Percentiles rank a stretch among this genome's conserved stretches.
phyloP scores from a whole-genome alignment of 2,113 vertebrate genomes.

The Nothocercus julius region DNA sequence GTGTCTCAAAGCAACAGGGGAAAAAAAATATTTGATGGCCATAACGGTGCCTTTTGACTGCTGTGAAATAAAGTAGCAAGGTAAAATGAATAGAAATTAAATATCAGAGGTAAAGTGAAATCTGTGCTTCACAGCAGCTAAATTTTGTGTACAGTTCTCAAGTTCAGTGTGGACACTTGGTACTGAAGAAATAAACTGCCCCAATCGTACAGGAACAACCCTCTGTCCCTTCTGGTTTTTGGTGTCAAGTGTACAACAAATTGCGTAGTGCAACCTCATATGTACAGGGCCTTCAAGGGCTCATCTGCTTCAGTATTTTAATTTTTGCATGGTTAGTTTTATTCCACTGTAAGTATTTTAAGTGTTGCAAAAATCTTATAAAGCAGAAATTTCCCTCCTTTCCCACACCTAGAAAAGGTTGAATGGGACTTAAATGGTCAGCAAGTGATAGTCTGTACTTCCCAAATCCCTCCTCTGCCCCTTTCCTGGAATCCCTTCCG shows the following conservation, averaged over 20 bases:
- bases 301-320: neutral
- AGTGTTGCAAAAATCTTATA: neutral
- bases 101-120: neutral
- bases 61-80: neutral
- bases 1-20: neutral
- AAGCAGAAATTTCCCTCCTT: neutral
- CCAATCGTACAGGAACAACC: neutral
- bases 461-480: neutral
- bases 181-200: neutral
- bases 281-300: neutral
- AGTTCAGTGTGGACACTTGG: neutral
- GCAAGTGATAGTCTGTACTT: neutral
- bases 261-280: neutral
- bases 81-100: neutral
- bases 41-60: neutral
- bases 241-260: neutral
- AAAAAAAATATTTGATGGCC: rapidly evolving
- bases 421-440: neutral
- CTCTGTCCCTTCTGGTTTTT: neutral
- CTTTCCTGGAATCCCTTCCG: neutral
- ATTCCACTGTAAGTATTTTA: neutral
- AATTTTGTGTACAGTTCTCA: neutral
- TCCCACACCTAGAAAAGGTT: neutral
- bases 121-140: neutral
- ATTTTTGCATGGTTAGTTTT: neutral